phyloP scores from a whole-genome alignment of 1,140 invertebrate genomes.

The Coelopa frigida region DNA sequence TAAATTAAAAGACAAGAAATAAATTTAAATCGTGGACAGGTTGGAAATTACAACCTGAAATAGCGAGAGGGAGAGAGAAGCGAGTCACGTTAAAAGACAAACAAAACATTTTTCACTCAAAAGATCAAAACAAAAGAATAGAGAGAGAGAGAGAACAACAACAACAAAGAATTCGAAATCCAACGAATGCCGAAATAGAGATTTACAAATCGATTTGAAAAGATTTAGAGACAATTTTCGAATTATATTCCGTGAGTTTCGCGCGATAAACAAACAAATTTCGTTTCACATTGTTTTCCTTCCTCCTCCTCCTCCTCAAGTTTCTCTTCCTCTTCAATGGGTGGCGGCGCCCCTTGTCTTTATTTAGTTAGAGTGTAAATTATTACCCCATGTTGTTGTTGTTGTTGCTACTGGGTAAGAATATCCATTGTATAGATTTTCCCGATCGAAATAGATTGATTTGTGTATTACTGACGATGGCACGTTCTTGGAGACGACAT shows the following conservation, averaged over 20 bases:
- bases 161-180: conserved; percentile 7
- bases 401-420: conserved; percentile 1
- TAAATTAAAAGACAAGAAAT: conserved; percentile 1
- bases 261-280: conserved; percentile 42
- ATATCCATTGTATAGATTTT: no score
- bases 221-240: conserved; percentile 42
- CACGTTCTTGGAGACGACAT: conserved; percentile 2
- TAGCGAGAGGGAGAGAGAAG: background rate
- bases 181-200: conserved; percentile 30
- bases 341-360: background rate
- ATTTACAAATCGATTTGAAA: conserved; percentile 42
- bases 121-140: conserved; percentile 17
- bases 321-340: background rate
- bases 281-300: conserved; percentile 7
- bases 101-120: conserved; percentile 37
- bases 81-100: conserved; percentile 35
- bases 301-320: background rate
- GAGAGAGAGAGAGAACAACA: conserved; percentile 18
- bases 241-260: conserved; percentile 42
- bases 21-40: background rate
- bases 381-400: conserved; percentile 10
- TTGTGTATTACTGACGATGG: conserved; percentile 1
- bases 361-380: conserved; percentile 26
- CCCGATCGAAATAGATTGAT: conserved; percentile 5
- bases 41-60: conserved; percentile 3